Evolutionary conservation across 2,888 invertebrate species (phyloP).

Genomic region (Platycnemis pennipes): DNA sequence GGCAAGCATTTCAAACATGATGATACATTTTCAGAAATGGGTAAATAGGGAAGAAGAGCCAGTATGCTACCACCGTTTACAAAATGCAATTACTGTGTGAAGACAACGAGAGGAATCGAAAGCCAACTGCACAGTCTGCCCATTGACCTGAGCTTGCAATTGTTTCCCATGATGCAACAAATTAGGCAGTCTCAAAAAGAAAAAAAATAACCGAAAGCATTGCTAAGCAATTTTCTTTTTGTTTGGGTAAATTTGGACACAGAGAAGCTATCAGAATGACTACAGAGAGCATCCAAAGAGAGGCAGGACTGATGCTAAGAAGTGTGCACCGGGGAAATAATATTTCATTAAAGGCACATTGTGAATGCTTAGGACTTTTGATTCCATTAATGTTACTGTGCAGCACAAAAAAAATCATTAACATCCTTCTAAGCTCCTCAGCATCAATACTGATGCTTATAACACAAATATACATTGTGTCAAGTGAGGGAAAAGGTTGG

Average conservation of each 20-base stretch:
- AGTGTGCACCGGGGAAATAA: slow-evolving; percentile 39
- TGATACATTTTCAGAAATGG: slow-evolving; percentile 50
- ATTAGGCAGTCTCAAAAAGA: slow-evolving; percentile 37
- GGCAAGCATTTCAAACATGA: slow-evolving; percentile 70
- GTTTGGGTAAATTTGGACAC: slow-evolving; percentile 53
- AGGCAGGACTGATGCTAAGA: slow-evolving; percentile 55
- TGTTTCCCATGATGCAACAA: slow-evolving; percentile 52
- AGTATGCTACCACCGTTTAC: slow-evolving; percentile 57
- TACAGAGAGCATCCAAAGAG: slow-evolving; percentile 64
- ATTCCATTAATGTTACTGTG: slow-evolving; percentile 55
- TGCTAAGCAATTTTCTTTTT: too few relatives aligned
- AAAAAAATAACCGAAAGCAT: slow-evolving; percentile 53
- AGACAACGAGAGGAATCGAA: neutral
- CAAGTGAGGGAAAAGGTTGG: neutral
- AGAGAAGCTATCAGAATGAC: slow-evolving; percentile 57
- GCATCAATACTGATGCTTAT: slow-evolving; percentile 5
- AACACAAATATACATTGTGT: slow-evolving; percentile 25
- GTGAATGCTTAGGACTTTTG: neutral
- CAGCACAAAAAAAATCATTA: slow-evolving; percentile 4
- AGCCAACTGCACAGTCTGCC: slow-evolving; percentile 59
- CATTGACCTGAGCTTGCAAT: slow-evolving; percentile 38
- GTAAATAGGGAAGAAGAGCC: slow-evolving; percentile 42
- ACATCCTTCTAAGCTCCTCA: neutral
- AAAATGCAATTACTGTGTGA: slow-evolving; percentile 37
- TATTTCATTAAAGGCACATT: slow-evolving; percentile 46